These are phyloP conservation scores for Campoletis raptor DNA, from an alignment of 2,888 invertebrate genomes.

Conservation along the genomic window DNA sequence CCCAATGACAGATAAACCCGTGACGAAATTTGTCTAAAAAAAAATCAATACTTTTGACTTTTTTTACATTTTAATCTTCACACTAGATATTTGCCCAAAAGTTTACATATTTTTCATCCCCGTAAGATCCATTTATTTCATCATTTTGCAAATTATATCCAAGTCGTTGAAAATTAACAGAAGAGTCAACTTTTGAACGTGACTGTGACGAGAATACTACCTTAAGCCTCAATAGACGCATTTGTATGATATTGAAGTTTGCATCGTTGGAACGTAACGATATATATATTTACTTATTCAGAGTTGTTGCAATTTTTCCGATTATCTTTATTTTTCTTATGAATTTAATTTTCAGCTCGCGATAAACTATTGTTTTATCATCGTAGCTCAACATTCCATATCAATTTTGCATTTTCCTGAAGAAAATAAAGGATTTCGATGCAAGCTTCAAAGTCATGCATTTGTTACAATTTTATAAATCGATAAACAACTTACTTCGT, in stretches of 20 bases:
- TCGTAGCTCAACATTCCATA: no score
- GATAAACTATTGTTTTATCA: background rate
- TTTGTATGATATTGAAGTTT: background rate
- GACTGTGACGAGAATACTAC: background rate
- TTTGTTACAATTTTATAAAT: background rate
- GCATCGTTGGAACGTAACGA: no score
- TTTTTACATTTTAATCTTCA: background rate
- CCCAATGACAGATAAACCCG: no score
- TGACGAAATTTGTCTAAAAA: no score
- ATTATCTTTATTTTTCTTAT: no score
- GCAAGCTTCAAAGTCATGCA: background rate
- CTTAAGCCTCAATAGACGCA: background rate
- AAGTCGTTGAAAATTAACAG: background rate
- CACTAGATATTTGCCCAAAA: background rate
- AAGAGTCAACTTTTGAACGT: background rate
- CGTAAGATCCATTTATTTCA: background rate
- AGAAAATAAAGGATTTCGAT: background rate
- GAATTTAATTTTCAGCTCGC: no score
- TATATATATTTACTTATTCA: no score
- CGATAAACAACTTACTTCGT: conserved; percentile 69
- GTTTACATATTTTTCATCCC: background rate
- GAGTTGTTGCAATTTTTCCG: no score
- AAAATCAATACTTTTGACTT: background rate
- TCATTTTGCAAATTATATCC: background rate
- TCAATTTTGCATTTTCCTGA: background rate